Base-by-base conservation (phyloP, 2,113 vertebrate species). In the Scortum barcoo region DNA sequence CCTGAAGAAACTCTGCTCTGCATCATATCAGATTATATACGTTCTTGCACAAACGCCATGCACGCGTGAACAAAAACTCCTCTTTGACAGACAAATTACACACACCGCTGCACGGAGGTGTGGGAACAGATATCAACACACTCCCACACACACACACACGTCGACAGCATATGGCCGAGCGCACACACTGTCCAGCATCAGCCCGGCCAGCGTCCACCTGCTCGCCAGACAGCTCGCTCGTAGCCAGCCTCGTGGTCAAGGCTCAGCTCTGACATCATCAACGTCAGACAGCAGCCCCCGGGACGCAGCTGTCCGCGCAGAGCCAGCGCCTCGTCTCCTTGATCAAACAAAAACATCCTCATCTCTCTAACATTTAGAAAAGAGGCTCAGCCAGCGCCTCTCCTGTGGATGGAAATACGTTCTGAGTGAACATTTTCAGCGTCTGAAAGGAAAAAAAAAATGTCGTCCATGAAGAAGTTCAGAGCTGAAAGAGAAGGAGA, bases 201-300 rank as follows among this genome's bases (percentile, higher is more conserved):
- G 56, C 42, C 30, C 69, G 11, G 78, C 46, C 65, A 75, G 76
- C 53, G 56, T 71, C 70, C 78, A 80, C 72, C 84, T 81, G 71
- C 65, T 57, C 36, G 81, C 81, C 83, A 88, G 80, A 63, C 86
- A 24, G 60, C 60, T 78, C 28, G 26, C 60, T 22, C 3, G 1
- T 10, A 50, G 88, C 69, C 56, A 69, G 70, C 44, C 40, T 54
- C 16, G 12, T 44, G 56, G 75, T 82, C 78, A 26, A 50, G 61
- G 54, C 80, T 81, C 58, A 33, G 54, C 33, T 76, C 30, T 88
- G 84, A 86, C 81, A 66, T 84, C 84, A 81, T 79, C 76, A 40
- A 16, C 44, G 28, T 72, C 77, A 75, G 42, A 75, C 76, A 2
- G 1, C 62, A 12, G 48, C 63, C 68, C 68, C 0, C 5, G 44